These are phyloP conservation scores for Phaethornis superciliosus DNA, from an alignment of 2,113 vertebrate species.

Conservation along the genomic window DNA sequence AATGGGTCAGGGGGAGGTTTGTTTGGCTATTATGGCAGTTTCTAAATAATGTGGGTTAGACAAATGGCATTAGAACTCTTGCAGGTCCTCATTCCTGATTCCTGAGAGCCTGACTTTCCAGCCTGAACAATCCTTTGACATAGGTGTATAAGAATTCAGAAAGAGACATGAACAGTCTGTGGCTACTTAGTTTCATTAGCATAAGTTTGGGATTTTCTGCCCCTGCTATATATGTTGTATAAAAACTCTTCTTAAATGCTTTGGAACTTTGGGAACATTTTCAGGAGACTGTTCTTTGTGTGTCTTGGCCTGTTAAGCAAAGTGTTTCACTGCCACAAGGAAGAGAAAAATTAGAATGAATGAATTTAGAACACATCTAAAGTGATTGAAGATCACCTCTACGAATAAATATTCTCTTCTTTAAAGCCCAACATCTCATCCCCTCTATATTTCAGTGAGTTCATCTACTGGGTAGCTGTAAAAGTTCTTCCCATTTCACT, in stretches of 20 bases:
- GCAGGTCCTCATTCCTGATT: not conserved
- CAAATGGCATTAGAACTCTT: not conserved
- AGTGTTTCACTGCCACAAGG: not conserved
- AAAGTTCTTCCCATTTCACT: not conserved
- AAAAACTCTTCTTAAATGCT: conserved; percentile 1
- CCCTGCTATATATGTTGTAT: not conserved
- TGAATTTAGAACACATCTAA: not conserved
- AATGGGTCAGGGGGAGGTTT: not conserved
- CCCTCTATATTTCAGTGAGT: not conserved
- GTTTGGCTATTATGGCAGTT: not conserved
- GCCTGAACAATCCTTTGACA: not conserved
- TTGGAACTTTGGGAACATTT: not conserved
- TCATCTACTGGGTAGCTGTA: not conserved
- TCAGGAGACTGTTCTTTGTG: not conserved
- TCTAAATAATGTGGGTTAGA: not conserved
- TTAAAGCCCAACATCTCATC: not conserved
- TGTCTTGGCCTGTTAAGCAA: not conserved
- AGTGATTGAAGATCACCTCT: not conserved
- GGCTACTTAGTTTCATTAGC: not conserved
- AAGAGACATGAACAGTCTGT: not conserved
- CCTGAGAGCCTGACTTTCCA: not conserved
- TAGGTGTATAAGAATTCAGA: not conserved
- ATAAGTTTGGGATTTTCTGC: not conserved
- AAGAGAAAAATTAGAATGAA: conserved; percentile 7
- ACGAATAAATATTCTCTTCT: not conserved